These are phyloP conservation scores for Pantherophis vulpinus DNA, from an alignment of 2,797 vertebrate genomes.

Conservation along the genomic window DNA sequence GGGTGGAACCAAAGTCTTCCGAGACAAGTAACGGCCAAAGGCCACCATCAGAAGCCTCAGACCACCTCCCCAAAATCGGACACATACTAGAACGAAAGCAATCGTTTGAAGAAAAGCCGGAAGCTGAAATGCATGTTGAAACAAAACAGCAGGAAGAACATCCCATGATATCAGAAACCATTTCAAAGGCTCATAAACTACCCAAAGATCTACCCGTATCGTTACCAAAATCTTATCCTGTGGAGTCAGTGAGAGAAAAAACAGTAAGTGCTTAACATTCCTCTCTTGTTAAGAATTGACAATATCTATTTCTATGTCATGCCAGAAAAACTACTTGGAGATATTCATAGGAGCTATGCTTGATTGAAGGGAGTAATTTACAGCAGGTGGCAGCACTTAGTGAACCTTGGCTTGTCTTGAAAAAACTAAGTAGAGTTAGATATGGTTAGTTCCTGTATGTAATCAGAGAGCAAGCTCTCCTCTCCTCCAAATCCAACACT, in stretches of 20 bases:
- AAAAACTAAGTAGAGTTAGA: not conserved
- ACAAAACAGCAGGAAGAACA: constrained; percentile 44
- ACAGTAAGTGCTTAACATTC: constrained; percentile 66
- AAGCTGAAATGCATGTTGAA: constrained; percentile 37
- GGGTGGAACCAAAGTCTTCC: not conserved
- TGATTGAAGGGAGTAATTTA: not conserved
- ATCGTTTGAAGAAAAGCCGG: constrained; percentile 36
- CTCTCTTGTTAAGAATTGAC: not conserved
- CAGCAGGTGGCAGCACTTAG: not conserved
- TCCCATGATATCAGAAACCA: constrained; percentile 42
- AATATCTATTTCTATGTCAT: not conserved
- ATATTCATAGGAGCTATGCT: not conserved
- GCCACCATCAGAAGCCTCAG: constrained; percentile 52
- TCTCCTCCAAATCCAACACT: not conserved
- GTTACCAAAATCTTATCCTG: constrained; percentile 63
- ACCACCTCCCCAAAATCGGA: constrained; percentile 58
- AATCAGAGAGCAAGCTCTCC: not conserved
- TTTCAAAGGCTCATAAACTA: constrained; percentile 58
- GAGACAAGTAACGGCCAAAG: not conserved
- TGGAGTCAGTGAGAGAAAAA: constrained; percentile 72
- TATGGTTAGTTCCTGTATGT: not conserved
- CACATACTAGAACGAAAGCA: constrained; percentile 28
- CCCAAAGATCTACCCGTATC: constrained; percentile 49
- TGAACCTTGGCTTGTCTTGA: not conserved
- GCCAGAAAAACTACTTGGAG: not conserved